phyloP scores from a whole-genome alignment of 2,113 vertebrate species.

The Neogale vison region DNA sequence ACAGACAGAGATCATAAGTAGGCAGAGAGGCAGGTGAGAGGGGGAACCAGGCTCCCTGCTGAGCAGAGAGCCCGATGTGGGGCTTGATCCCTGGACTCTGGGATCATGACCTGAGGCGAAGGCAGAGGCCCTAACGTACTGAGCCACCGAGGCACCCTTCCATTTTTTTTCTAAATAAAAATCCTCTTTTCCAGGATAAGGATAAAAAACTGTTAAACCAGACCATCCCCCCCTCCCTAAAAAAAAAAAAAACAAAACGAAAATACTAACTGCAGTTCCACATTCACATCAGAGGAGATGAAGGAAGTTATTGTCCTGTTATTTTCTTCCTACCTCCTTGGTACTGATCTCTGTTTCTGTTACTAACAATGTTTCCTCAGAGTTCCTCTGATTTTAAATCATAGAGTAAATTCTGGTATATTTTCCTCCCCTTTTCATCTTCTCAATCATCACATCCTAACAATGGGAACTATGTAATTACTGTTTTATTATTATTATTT shows the following conservation, averaged over 20 bases:
- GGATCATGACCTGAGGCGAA: no score
- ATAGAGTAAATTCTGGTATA: background rate
- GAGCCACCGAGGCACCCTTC: no score
- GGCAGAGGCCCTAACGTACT: no score
- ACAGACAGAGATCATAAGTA: no score
- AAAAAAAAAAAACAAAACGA: background rate
- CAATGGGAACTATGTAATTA: background rate
- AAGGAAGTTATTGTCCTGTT: background rate
- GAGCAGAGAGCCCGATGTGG: no score
- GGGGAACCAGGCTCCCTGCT: no score
- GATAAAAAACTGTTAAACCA: background rate
- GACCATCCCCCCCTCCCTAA: accelerated
- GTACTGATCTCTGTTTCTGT: background rate
- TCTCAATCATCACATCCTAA: background rate
- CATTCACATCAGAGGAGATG: background rate
- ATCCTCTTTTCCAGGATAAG: background rate
- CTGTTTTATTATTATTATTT: background rate
- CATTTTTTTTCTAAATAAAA: background rate
- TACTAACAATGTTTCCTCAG: background rate
- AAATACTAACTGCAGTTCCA: background rate
- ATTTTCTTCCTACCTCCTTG: background rate
- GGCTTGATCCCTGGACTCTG: no score
- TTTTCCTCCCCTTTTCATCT: background rate
- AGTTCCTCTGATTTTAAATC: slow-evolving; percentile 44
- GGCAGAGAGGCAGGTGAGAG: no score